phyloP scores from a whole-genome alignment of 2,888 invertebrate species.

The Cristatella mucedo region DNA sequence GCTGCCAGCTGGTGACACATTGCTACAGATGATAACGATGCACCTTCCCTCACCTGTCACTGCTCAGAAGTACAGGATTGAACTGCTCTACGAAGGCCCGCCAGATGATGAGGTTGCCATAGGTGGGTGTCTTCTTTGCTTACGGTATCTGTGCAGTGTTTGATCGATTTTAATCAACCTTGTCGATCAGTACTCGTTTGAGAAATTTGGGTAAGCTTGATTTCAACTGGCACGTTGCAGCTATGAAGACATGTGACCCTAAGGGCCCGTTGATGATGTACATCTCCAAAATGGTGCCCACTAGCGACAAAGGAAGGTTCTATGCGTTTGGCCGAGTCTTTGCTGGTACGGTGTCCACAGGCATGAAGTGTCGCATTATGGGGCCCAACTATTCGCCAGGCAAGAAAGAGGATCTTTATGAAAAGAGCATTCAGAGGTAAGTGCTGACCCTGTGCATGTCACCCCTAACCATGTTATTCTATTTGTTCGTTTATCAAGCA shows the following conservation, averaged over 20 bases:
- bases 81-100: slow-evolving; percentile 98
- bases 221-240: slow-evolving; percentile 20
- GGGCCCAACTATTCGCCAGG: slow-evolving; percentile 95
- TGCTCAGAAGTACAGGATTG: slow-evolving; percentile 90
- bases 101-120: slow-evolving; percentile 84
- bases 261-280: slow-evolving; percentile 99
- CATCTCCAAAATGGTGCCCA: slow-evolving; percentile 99
- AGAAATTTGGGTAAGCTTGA: too few relatives aligned
- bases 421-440: slow-evolving; percentile 84
- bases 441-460: too few relatives aligned
- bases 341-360: slow-evolving; percentile 64
- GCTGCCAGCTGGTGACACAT: slow-evolving; percentile 96
- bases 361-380: slow-evolving; percentile 74
- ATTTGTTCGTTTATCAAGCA: too few relatives aligned
- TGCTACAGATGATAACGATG: slow-evolving; percentile 99
- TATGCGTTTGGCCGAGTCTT: slow-evolving; percentile 99
- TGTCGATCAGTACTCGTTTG: not conserved
- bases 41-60: slow-evolving; percentile 97
- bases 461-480: too few relatives aligned
- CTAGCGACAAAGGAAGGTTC: slow-evolving; percentile 98
- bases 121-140: too few relatives aligned
- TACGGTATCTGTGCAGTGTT: slow-evolving; percentile 2
- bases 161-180: slow-evolving; percentile 1
- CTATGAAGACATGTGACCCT: slow-evolving; percentile 70
- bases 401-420: slow-evolving; percentile 96